Evolutionary conservation across 1,140 invertebrate genomes (phyloP).

Genomic region (Neuroterus valhalla): DNA sequence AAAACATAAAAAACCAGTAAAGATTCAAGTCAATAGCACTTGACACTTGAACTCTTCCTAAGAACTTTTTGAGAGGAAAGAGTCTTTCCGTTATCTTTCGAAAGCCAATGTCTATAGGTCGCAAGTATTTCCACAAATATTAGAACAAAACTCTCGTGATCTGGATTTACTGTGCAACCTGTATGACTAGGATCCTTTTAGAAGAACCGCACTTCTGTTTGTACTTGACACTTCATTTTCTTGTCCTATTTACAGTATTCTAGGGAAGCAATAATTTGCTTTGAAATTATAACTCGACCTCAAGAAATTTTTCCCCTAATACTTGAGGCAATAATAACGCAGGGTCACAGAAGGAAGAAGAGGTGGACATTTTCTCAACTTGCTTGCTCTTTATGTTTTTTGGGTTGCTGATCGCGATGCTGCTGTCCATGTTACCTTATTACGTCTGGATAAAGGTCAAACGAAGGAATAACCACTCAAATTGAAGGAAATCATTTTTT

Average conservation of each 20-base stretch:
- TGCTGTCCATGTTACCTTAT: too few relatives aligned
- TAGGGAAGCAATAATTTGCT: background rate
- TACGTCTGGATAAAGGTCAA: too few relatives aligned
- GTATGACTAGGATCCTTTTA: constrained; percentile 5
- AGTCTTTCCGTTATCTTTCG: constrained; percentile 33
- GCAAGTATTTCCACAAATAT: constrained; percentile 49
- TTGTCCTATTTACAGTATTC: background rate
- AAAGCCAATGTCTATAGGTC: constrained; percentile 29
- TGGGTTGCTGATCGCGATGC: too few relatives aligned
- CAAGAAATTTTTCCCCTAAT: too few relatives aligned
- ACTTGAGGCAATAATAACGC: too few relatives aligned
- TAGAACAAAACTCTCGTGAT: constrained; percentile 38
- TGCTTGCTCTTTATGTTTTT: too few relatives aligned
- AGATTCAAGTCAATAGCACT: too few relatives aligned
- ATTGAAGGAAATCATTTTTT: too few relatives aligned
- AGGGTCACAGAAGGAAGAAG: too few relatives aligned
- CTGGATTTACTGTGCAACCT: background rate
- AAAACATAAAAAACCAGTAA: too few relatives aligned
- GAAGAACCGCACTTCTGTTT: background rate
- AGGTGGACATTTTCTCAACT: too few relatives aligned
- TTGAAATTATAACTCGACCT: background rate
- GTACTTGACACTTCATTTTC: background rate
- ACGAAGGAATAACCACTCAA: too few relatives aligned
- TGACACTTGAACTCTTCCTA: background rate
- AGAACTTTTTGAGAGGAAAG: constrained; percentile 32